Evolutionary conservation across 2,797 vertebrate genomes (phyloP).

Genomic region (Gouania willdenowi): DNA sequence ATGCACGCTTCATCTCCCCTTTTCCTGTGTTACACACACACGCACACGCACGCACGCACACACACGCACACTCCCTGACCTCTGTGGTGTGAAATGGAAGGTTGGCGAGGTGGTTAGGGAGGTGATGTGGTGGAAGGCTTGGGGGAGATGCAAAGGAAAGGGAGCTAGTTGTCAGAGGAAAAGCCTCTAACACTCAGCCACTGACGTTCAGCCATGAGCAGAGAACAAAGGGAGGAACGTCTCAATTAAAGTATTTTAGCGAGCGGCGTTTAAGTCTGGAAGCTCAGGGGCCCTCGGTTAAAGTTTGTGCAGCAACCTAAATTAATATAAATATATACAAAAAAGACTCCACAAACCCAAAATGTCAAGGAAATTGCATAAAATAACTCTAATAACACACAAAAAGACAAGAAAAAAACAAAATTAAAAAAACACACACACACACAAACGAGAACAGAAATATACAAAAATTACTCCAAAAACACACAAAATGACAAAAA

Average conservation of each 20-base stretch:
- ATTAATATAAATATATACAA: no score
- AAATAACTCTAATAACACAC: no score
- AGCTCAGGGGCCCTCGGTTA: no score
- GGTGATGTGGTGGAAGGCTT: conserved; percentile 24
- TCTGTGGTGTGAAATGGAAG: conserved; percentile 65
- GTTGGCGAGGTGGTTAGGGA: conserved; percentile 23
- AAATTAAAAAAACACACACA: no score
- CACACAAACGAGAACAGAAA: no score
- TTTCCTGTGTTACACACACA: conserved; percentile 2
- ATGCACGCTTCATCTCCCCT: conserved; percentile 29
- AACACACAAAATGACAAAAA: no score
- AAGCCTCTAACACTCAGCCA: conserved; percentile 50
- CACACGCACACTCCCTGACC: conserved; percentile 51
- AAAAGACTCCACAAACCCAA: no score
- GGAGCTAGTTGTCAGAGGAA: conserved; percentile 63
- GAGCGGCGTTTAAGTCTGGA: no score
- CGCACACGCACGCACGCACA: conserved; percentile 5
- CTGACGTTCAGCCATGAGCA: conserved; percentile 50
- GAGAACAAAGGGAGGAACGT: conserved; percentile 28
- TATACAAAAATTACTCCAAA: no score
- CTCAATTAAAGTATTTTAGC: conserved; percentile 49
- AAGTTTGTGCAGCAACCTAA: no score
- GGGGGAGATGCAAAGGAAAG: conserved; percentile 30
- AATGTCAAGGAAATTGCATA: no score
- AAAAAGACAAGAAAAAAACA: no score